Percentiles rank a stretch among this genome's conserved stretches.
phyloP scores from a whole-genome alignment of 1,140 invertebrate genomes.

The Drosophila micromelanica region DNA sequence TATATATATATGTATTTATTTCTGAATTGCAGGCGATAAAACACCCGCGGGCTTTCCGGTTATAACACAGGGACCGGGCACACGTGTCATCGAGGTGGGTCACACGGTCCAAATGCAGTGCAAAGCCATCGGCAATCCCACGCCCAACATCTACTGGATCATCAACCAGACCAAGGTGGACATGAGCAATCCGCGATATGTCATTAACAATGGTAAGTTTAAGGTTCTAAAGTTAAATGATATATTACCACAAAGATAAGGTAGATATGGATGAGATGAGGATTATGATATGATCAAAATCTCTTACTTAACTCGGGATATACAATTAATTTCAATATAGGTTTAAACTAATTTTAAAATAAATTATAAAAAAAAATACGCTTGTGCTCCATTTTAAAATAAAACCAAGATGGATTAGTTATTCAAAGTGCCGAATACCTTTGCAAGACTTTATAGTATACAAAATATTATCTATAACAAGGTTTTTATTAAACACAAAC shows the following conservation, averaged over 20 bases:
- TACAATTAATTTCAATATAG: too few relatives aligned
- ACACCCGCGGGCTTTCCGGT: conserved; percentile 95
- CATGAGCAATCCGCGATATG: conserved; percentile 93
- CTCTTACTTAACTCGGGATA: too few relatives aligned
- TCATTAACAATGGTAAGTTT: conserved; percentile 91
- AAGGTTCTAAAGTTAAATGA: background rate
- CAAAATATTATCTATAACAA: too few relatives aligned
- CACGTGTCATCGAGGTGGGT: conserved; percentile 97
- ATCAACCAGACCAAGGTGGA: conserved; percentile 96
- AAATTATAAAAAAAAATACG: too few relatives aligned
- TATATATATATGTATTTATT: conserved; percentile 9
- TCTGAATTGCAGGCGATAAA: conserved; percentile 89
- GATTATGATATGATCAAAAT: too few relatives aligned
- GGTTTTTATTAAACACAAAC: too few relatives aligned
- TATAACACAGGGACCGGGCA: conserved; percentile 91
- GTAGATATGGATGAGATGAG: too few relatives aligned
- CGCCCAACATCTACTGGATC: conserved; percentile 95
- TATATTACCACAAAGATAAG: background rate
- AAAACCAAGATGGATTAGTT: too few relatives aligned
- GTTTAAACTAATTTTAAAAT: too few relatives aligned
- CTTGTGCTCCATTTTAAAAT: too few relatives aligned
- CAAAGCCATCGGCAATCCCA: conserved; percentile 92
- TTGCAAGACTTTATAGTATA: too few relatives aligned
- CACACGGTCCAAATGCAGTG: conserved; percentile 95
- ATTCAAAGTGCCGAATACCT: too few relatives aligned